A percentile compares a stretch with the other conserved stretches of the same genome.
These are phyloP conservation scores for Xiphorhynchus elegans DNA, from an alignment of 2,113 vertebrate species.

Conservation along the genomic window DNA sequence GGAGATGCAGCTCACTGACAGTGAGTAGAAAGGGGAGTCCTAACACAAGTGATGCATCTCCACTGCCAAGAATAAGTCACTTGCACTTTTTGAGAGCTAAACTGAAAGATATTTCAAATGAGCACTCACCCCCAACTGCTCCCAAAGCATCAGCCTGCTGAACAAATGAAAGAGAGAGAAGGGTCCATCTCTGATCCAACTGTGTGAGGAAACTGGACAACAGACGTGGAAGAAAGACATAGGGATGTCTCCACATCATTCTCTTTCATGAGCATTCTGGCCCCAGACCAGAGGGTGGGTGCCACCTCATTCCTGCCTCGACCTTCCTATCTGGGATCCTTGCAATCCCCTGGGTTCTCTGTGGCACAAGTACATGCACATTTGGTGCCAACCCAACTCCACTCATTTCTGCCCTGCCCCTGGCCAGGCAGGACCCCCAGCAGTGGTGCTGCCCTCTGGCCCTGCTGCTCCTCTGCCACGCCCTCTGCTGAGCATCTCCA, in stretches of 20 bases:
- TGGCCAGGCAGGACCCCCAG: neutral
- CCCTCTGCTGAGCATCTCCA: neutral
- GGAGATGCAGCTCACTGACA: neutral
- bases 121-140: neutral
- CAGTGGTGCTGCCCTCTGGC: neutral
- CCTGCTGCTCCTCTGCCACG: neutral
- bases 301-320: rapidly evolving
- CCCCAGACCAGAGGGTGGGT: neutral
- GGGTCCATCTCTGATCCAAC: neutral
- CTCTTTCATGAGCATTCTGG: neutral
- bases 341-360: neutral
- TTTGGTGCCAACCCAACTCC: neutral
- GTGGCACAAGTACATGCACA: neutral
- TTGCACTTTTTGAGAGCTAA: neutral
- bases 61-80: neutral
- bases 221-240: neutral
- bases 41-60: neutral
- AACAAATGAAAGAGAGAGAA: neutral
- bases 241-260: neutral
- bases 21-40: neutral
- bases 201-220: neutral
- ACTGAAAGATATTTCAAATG: neutral
- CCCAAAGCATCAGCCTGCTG: neutral
- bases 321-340: neutral
- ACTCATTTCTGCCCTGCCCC: rapidly evolving